Percentiles rank a stretch among this genome's conserved stretches.
phyloP scores from a whole-genome alignment of 2,888 invertebrate species.

The Bombylius major region DNA sequence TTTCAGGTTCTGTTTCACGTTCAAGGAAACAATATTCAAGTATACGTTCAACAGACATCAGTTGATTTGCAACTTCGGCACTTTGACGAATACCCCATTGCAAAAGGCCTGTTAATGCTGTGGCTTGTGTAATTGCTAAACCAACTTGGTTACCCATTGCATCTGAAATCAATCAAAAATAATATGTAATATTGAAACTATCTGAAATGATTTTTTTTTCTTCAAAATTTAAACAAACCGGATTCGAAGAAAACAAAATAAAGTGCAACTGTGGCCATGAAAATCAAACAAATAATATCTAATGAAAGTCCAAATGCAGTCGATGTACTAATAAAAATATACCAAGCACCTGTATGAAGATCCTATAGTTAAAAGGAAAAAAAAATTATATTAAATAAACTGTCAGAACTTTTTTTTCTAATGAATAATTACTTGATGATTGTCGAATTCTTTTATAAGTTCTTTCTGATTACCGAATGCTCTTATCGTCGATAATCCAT shows the following conservation, averaged over 20 bases:
- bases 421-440: constrained; percentile 37
- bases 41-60: constrained; percentile 60
- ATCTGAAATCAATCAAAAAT: constrained; percentile 3
- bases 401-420: neutral
- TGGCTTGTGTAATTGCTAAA: constrained; percentile 41
- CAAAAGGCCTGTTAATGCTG: constrained; percentile 39
- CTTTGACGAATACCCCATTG: constrained; percentile 65
- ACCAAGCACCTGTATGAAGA: constrained; percentile 53
- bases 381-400: neutral
- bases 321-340: constrained; percentile 48
- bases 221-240: constrained; percentile 11
- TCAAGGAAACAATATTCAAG: constrained; percentile 44
- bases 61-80: constrained; percentile 53
- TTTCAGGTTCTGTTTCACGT: constrained; percentile 36
- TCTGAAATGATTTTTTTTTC: neutral
- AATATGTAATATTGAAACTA: neutral
- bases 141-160: constrained; percentile 38
- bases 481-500: constrained; percentile 62
- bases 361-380: constrained; percentile 36
- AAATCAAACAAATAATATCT: constrained; percentile 50
- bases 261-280: constrained; percentile 49
- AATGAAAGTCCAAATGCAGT: constrained; percentile 52
- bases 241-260: constrained; percentile 41
- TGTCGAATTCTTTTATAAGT: constrained; percentile 48
- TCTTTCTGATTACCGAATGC: constrained; percentile 52